Evolutionary conservation across 2,113 vertebrate genomes (phyloP), one percentile per base, ranked within the genome.

Genomic region (Myxocyprinus asiaticus): DNA sequence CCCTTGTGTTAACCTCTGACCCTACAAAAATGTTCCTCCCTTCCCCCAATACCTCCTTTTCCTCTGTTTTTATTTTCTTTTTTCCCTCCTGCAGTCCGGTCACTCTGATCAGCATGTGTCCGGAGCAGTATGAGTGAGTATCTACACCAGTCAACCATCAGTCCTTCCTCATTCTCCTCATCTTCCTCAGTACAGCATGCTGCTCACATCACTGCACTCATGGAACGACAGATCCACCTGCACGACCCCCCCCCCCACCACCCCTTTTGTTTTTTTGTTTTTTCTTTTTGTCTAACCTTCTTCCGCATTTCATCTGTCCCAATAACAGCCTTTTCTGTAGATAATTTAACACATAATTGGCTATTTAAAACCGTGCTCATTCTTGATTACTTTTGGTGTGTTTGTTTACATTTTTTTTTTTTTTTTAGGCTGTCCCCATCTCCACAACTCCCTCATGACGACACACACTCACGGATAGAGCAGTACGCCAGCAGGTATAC

Each of bases 81-180:
- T 70, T 11, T 84, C 86, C 91, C 87, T 94, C 85, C 90, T 94
- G 81, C 96, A 99, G 98, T 91, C 96, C 98, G 84, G 93, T 99
- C 90, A 98, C 98, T 79, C 96, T 99, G 93, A 98, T 99, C 96
- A 98, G 97, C 93, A 97, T 99, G 96, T 99, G 97, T 94, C 98
- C 97, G 82, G 97, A 98, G 88, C 95, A 98, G 91, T 99, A 97
- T 85, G 98, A 99, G 98, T 99, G 90, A 99, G 97, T 99, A 99
- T 93, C 83, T 78, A 76, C 79, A 56, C 62, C 80, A 85, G 76
- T 87, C 81, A 80, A 82, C 79, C 82, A 81, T 75, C 71, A 56
- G 78, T 82, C 79, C 15, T 45, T 47, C 67, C 62, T 67, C 62
- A 7, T 14, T 70, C 50, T 51, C 73, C 59, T 77, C 79, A 42